phyloP scores from a whole-genome alignment of 1,140 invertebrate genomes.

The Arctopsyche grandis region DNA sequence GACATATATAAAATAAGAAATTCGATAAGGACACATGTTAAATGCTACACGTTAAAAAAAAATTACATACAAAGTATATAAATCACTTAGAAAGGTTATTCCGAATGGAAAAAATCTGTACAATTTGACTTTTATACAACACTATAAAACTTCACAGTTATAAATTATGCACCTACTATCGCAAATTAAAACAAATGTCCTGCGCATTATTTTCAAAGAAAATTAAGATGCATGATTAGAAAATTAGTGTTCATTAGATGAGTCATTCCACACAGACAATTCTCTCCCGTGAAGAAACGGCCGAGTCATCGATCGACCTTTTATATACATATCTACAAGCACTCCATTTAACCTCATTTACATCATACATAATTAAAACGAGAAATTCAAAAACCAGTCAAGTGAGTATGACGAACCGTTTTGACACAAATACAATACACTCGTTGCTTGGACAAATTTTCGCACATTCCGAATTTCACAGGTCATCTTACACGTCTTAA shows the following conservation, averaged over 20 bases:
- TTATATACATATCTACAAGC: not conserved
- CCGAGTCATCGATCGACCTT: constrained; percentile 6
- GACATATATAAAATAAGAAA: constrained; percentile 9
- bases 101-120: not conserved
- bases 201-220: too few relatives aligned
- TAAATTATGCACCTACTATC: too few relatives aligned
- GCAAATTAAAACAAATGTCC: too few relatives aligned
- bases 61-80: not conserved
- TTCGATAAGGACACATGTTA: constrained; percentile 16
- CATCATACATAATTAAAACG: not conserved
- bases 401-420: too few relatives aligned
- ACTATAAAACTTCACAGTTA: too few relatives aligned
- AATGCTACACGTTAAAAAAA: not conserved
- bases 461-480: too few relatives aligned
- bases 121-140: too few relatives aligned
- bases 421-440: too few relatives aligned
- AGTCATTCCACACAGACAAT: not conserved
- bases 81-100: not conserved
- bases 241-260: constrained; percentile 12
- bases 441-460: too few relatives aligned
- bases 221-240: not conserved
- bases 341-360: not conserved
- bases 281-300: constrained; percentile 11
- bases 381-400: too few relatives aligned
- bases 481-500: too few relatives aligned